Percentiles rank a stretch among this genome's conserved stretches.
phyloP scores from a whole-genome alignment of 1,140 invertebrate species.

The Drosophila subpulchrella region DNA sequence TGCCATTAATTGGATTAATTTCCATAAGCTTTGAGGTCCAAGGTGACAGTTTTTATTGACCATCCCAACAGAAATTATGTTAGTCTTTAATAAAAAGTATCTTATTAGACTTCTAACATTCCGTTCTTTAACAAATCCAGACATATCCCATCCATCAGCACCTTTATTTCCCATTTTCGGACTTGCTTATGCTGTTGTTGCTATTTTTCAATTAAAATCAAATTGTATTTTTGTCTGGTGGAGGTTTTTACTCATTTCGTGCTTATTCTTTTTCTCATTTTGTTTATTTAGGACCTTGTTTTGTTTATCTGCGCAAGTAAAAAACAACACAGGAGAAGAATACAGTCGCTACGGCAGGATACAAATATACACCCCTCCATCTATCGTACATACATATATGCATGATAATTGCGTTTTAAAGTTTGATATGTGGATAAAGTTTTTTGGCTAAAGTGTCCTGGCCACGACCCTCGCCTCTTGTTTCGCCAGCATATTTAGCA shows the following conservation, averaged over 20 bases:
- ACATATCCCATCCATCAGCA: conserved; percentile 12
- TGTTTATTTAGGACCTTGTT: conserved; percentile 75
- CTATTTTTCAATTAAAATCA: conserved; percentile 76
- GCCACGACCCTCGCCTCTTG: conserved; percentile 16
- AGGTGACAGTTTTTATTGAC: not conserved
- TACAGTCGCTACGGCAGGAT: conserved; percentile 17
- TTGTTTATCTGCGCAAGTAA: conserved; percentile 71
- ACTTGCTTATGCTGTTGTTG: conserved; percentile 23
- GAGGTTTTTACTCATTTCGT: conserved; percentile 46
- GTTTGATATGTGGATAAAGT: conserved; percentile 57
- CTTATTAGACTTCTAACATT: not conserved
- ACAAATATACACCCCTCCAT: conserved; percentile 10
- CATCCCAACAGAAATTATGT: not conserved
- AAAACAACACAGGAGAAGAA: conserved; percentile 51
- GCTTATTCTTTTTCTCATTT: conserved; percentile 33
- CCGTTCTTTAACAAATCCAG: not conserved
- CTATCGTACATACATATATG: conserved; percentile 28
- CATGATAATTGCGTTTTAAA: conserved; percentile 71
- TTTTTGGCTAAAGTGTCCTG: conserved; percentile 29
- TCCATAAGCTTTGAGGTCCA: conserved; percentile 12
- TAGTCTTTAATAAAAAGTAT: not conserved
- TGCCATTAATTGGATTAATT: conserved; percentile 62
- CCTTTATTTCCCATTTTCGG: conserved; percentile 2
- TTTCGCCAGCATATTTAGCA: conserved; percentile 68
- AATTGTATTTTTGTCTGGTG: conserved; percentile 64